Percentiles rank a stretch among this genome's conserved stretches.
Conservation (phyloP, 2,797 vertebrate genomes). For the Syngnathus acus region DNA sequence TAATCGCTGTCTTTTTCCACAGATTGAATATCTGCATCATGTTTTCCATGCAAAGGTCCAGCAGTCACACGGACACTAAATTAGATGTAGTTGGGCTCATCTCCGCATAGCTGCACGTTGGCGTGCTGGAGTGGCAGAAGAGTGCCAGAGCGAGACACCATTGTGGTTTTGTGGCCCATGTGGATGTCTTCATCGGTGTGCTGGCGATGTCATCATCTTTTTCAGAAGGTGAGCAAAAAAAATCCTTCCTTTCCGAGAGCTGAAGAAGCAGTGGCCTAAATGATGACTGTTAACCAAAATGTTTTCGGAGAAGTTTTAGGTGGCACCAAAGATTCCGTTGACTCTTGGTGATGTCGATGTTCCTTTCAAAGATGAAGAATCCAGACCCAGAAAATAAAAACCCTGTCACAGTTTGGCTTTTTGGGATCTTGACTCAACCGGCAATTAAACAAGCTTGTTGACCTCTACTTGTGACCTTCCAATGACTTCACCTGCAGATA, state of each 20-base stretch:
- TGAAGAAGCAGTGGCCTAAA: not conserved
- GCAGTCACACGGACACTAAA: not conserved
- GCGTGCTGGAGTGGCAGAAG: not conserved
- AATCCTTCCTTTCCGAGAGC: not conserved
- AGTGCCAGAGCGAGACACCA: not conserved
- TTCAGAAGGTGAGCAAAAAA: too few species aligned
- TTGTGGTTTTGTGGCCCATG: not conserved
- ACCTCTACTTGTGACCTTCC: too few species aligned
- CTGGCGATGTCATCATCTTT: too few species aligned
- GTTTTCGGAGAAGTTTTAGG: not conserved
- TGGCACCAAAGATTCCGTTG: not conserved
- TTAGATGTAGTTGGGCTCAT: not conserved
- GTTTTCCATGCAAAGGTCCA: not conserved
- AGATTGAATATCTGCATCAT: slow-evolving; percentile 2
- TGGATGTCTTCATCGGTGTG: not conserved
- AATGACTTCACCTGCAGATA: not conserved
- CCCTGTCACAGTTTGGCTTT: too few species aligned
- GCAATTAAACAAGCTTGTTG: too few species aligned
- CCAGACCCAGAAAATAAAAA: too few species aligned
- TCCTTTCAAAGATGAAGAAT: too few species aligned
- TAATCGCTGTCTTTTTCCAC: not conserved
- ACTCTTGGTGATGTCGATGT: not conserved
- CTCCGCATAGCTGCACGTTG: not conserved
- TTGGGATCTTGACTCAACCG: too few species aligned
- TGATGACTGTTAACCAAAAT: not conserved